Evolutionary conservation across 2,797 vertebrate genomes (phyloP), one percentile per base, ranked within the genome.

Genomic region (Arremon brunneinucha): DNA sequence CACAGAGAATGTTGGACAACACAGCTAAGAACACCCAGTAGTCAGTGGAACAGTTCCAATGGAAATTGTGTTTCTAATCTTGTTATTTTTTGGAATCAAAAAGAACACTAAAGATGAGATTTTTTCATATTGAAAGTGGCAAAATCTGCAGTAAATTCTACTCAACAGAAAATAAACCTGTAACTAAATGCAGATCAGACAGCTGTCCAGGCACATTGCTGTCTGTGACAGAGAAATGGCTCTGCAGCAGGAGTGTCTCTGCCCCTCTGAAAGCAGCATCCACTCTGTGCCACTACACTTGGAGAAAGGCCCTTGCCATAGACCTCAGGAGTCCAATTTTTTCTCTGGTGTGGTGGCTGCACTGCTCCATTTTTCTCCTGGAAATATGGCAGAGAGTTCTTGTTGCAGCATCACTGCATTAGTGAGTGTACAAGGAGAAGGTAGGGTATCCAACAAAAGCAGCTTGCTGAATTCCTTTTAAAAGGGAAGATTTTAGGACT

Each of bases 161-260:
- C 5, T 67, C 3, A 21, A 62, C 2, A 6, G 32, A 30, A 72
- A 27, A n/a, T 47, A 23, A 0, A 3, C 9, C 3, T 41, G 3
- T 35, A 35, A 71, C 34, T 83, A 79, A 71, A 78, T 44, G 43
- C 39, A 56, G 27, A 57, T n/a, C 76, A 44, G 39, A 53, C 22
- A 72, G 14, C 14, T 65, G 14, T 16, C 12, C 30, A 28, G 27
- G 44, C 7, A 17, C 41, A 53, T 67, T 75, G 41, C 63, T 82
- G 8, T 13, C 27, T 28, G 13, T 35, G 57, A 65, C 11, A 41
- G 26, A 50, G 17, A 74, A 74, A 43, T 26, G 1, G 23, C 11
- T 30, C 47, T 26, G 34, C 8, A 53, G 20, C 37, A 35, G 28
- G 13, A 47, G 2, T 43, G 49, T 15, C 32, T 60, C 50, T 81